A percentile compares a stretch with the other conserved stretches of the same genome.
Conservation (phyloP, 2,113 vertebrate genomes). For the Agelaius phoeniceus region DNA sequence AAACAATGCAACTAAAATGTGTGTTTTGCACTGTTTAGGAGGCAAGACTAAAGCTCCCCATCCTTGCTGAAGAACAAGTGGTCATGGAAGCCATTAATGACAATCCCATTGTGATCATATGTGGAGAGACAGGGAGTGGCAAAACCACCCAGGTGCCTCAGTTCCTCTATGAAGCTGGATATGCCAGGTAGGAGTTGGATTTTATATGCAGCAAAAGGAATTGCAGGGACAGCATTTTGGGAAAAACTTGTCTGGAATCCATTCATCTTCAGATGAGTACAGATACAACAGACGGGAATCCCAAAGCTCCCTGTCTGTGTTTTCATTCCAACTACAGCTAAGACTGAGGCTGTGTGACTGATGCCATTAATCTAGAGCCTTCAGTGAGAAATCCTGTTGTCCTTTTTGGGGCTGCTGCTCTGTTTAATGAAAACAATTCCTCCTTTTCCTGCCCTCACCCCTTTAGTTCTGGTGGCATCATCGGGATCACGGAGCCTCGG, state of each 20-base stretch:
- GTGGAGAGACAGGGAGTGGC: constrained; percentile 94
- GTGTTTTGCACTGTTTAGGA: constrained; percentile 68
- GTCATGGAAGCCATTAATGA: constrained; percentile 94
- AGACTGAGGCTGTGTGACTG: neutral
- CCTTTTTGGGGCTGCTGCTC: neutral
- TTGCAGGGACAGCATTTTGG: neutral
- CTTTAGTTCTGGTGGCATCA: constrained; percentile 72
- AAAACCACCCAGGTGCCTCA: constrained; percentile 98
- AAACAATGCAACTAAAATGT: neutral
- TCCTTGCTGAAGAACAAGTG: constrained; percentile 91
- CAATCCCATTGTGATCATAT: constrained; percentile 84
- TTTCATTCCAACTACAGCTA: neutral
- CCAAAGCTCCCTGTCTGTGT: neutral
- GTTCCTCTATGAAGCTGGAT: constrained; percentile 96
- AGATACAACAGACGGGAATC: neutral
- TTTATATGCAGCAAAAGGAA: neutral
- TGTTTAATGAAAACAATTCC: neutral
- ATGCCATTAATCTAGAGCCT: neutral
- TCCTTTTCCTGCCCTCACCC: neutral
- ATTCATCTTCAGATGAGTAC: neutral
- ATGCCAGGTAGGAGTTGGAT: constrained; percentile 79
- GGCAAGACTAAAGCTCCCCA: constrained; percentile 88
- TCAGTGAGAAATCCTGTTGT: neutral
- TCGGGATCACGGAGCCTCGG: constrained; percentile 93
- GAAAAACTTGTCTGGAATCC: neutral